Base-by-base conservation (phyloP, 2,113 vertebrate genomes). In the Sceloporus undulatus region DNA sequence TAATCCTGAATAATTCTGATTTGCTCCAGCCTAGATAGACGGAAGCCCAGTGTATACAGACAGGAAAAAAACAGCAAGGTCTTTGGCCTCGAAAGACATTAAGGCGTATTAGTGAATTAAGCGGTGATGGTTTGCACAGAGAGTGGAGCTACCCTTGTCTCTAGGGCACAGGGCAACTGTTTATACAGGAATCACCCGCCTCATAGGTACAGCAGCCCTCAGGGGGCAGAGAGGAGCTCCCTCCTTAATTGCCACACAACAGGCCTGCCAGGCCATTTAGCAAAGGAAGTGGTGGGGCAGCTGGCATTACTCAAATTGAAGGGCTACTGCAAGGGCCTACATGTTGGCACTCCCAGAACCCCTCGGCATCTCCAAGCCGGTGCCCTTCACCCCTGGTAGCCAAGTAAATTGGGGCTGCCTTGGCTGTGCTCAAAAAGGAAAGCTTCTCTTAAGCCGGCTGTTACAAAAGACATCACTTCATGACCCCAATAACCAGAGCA, bases 201-300 rank as follows among this genome's bases (percentile, higher is more conserved):
- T 6, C 71, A 40, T 34, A n/a, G 52, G 34, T 54, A 79, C 79
- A 82, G 84, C 73, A 70, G 79, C 74, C 74, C 71, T 21, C 65
- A 34, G 34, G 62, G 62, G 79, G 75, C 54, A 48, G 85, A 86
- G 80, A 68, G 48, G 8, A 71, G 48, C 52, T 73, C 62, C 34
- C 27, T 82, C 48, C 77, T 70, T 82, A 82, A 85, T 70, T 77
- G 79, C 79, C 79, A 82, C 77, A 73, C 84, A 68, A 85, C 73
- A 82, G 73, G 23, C 19, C 48, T 29, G 27, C 34, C 16, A 16
- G 79, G 77, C 84, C 77, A 82, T 86, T 86, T 86, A 42, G 79
- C 84, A 77, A 66, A 85, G 78, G 88, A 89, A 85, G 42, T 70
- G 9, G 68, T 85, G 59, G 56, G 87, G 48, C 68, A 27, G 25